Base-by-base conservation (phyloP, 2,113 vertebrate species). In the Aptenodytes patagonicus region DNA sequence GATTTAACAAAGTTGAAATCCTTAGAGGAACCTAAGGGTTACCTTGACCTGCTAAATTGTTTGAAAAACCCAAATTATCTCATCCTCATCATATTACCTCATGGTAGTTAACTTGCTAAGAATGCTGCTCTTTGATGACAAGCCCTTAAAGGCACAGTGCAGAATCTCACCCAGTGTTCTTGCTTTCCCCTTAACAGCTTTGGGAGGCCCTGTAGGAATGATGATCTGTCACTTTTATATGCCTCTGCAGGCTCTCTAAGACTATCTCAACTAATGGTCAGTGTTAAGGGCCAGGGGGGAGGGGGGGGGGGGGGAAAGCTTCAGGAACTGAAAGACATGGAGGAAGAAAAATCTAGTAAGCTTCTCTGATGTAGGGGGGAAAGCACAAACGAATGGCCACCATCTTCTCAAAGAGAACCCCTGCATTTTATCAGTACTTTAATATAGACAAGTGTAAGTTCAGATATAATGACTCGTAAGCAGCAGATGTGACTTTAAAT, bases 61-160 rank as follows among this genome's bases (percentile, higher is more conserved):
- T 92, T 89, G 91, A 91, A 91, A 91, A 83, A 40, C 51, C 49
- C 70, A 14, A 90, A 90, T 93, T 91, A 91, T 62, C 82, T 94
- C 78, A 71, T 81, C 52, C 77, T 95, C 80, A 76, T 80, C 24
- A 2, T 77, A 88, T 92, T 95, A 85, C 70, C 58, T 95, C 86
- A 90, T 44, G 60, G 54, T n/a, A 90, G 79, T 92, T 78, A 93
- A 75, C 69, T 92, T 80, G 89, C 54, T 83, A 61, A 70, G 81
- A 94, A 95, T 34, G 81, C 81, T 91, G 70, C 66, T 76, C 61
- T 72, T 54, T 95, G 83, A 90, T 66, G 82, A 77, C 62, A 51
- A 83, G 58, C 58, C 60, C 76, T 97, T 95, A 94, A 95, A 97
- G 91, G 78, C 70, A 66, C 91, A 75, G 75, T 4, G 62, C 64